These are phyloP conservation scores for Turritopsis dohrnii DNA, from an alignment of 30 jellyfish, hydroid and myxozoan genomes.

Conservation along the genomic window DNA sequence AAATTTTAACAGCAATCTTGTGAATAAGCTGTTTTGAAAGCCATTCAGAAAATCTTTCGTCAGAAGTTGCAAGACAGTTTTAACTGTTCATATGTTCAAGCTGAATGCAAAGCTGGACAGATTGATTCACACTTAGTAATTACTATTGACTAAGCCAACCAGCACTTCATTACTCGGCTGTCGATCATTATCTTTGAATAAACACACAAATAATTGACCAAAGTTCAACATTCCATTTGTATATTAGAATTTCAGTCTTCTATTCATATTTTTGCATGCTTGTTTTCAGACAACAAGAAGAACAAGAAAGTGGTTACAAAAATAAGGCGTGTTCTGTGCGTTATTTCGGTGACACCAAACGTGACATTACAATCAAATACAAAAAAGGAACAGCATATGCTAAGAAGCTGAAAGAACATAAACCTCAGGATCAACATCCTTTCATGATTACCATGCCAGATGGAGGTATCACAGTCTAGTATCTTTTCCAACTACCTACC, in stretches of 20 bases:
- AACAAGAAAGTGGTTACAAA: conserved; percentile 1
- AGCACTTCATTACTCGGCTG: too few relatives aligned
- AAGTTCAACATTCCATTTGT: too few relatives aligned
- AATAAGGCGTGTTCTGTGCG: conserved; percentile 40
- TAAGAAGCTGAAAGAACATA: conserved; percentile 38
- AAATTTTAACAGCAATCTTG: too few relatives aligned
- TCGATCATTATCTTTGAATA: too few relatives aligned
- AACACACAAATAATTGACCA: too few relatives aligned
- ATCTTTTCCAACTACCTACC: conserved; percentile 40
- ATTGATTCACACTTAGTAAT: too few relatives aligned
- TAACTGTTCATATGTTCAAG: too few relatives aligned
- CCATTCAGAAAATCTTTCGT: too few relatives aligned
- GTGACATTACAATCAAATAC: conserved; percentile 48
- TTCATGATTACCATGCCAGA: conserved; percentile 65
- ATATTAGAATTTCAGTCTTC: not conserved
- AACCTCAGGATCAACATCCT: conserved; percentile 20
- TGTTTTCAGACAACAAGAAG: conserved; percentile 51
- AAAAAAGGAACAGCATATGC: conserved; percentile 67
- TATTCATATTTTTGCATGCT: not conserved
- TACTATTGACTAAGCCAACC: too few relatives aligned
- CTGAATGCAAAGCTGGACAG: too few relatives aligned
- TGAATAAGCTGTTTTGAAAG: too few relatives aligned
- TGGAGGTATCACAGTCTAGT: conserved; percentile 52
- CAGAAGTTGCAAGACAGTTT: too few relatives aligned
- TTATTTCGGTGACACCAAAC: conserved; percentile 60